These are phyloP conservation scores for Muscicapa striata DNA, from an alignment of 2,797 vertebrate species.

Conservation along the genomic window DNA sequence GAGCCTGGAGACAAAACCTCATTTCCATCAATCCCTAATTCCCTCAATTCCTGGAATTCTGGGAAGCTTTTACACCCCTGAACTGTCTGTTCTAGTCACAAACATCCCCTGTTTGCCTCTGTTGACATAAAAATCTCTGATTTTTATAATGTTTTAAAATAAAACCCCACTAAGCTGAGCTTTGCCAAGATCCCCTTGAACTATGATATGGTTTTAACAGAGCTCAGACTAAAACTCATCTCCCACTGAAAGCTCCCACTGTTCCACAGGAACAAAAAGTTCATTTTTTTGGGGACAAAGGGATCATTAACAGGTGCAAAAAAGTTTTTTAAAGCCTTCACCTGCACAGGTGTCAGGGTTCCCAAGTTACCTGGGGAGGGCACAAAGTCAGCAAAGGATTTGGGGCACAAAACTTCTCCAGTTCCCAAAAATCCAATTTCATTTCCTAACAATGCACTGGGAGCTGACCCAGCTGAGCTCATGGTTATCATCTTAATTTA, in stretches of 20 bases:
- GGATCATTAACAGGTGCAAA: neutral
- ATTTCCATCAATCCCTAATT: neutral
- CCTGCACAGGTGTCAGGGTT: neutral
- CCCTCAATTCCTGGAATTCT: neutral
- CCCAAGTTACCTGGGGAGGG: neutral
- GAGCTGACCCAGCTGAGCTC: neutral
- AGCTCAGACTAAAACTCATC: neutral
- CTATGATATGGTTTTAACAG: neutral
- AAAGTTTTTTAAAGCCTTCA: neutral
- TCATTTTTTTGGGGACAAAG: neutral
- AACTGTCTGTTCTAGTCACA: neutral
- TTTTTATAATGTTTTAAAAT: neutral
- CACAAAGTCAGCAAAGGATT: neutral
- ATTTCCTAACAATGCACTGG: neutral
- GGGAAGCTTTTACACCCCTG: neutral
- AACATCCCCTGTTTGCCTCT: neutral
- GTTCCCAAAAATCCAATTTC: neutral
- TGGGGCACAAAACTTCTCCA: neutral
- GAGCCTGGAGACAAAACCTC: neutral
- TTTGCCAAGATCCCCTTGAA: neutral
- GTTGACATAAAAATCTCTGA: neutral
- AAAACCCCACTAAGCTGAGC: neutral
- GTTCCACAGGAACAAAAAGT: neutral
- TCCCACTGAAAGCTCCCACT: neutral
- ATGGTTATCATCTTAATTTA: neutral